These are phyloP conservation scores for Zaprionus nigranus DNA, from an alignment of 1,140 invertebrate species.

Conservation along the genomic window DNA sequence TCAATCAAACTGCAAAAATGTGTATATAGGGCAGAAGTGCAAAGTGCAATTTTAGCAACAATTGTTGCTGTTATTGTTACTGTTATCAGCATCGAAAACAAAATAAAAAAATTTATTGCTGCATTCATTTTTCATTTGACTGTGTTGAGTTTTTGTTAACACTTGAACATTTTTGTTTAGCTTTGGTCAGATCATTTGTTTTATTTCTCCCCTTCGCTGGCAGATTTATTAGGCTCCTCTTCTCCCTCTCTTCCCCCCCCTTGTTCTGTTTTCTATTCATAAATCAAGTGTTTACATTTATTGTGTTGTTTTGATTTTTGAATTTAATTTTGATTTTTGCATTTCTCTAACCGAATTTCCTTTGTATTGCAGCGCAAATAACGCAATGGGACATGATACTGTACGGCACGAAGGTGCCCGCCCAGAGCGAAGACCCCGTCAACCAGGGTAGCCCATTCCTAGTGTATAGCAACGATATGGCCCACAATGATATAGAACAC, in stretches of 20 bases:
- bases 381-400: constrained; percentile 90
- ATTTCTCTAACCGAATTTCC: constrained; percentile 5
- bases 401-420: constrained; percentile 90
- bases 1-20: constrained; percentile 60
- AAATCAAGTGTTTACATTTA: constrained; percentile 56
- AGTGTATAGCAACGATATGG: constrained; percentile 68
- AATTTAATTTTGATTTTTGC: constrained; percentile 15
- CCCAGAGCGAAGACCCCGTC: constrained; percentile 85
- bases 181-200: constrained; percentile 67
- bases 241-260: constrained; percentile 35
- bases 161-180: constrained; percentile 61
- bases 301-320: constrained; percentile 31
- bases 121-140: constrained; percentile 65
- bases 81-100: constrained; percentile 28
- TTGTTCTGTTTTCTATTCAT: constrained; percentile 47
- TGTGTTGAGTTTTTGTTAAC: constrained; percentile 12
- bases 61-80: constrained; percentile 13
- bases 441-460: constrained; percentile 52
- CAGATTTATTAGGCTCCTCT: constrained; percentile 22
- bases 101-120: constrained; percentile 16
- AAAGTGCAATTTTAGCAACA: constrained; percentile 18
- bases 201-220: constrained; percentile 13
- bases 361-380: constrained; percentile 84
- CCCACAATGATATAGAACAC: constrained; percentile 73
- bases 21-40: constrained; percentile 13